Evolutionary conservation across 2,113 vertebrate species (phyloP).

Genomic region (Poeciliopsis retropinna): DNA sequence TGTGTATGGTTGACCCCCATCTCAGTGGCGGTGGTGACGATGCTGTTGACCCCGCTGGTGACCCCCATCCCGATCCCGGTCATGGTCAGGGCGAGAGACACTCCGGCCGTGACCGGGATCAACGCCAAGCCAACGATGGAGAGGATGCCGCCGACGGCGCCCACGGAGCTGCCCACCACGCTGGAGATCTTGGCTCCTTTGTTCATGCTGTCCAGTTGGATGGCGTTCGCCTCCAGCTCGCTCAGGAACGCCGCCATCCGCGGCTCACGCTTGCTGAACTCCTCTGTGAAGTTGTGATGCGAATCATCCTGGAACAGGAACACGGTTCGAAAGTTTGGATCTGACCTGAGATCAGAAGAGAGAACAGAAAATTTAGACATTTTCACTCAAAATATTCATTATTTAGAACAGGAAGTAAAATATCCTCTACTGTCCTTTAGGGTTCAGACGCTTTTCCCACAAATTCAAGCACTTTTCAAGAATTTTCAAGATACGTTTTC

Average conservation of each 20-base stretch:
- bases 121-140: conserved; percentile 58
- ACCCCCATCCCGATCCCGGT: conserved; percentile 44
- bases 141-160: conserved; percentile 51
- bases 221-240: conserved; percentile 23
- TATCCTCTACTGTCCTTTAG: too few species aligned
- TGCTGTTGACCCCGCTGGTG: conserved; percentile 44
- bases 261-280: conserved; percentile 29
- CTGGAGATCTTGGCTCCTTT: conserved; percentile 64
- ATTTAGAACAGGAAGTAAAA: too few species aligned
- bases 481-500: too few species aligned
- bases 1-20: conserved; percentile 34
- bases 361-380: not conserved
- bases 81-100: conserved; percentile 49
- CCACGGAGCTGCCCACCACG: conserved; percentile 62
- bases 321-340: conserved; percentile 39
- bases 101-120: conserved; percentile 57
- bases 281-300: conserved; percentile 11
- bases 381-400: not conserved
- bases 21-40: conserved; percentile 44
- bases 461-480: too few species aligned
- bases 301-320: conserved; percentile 43
- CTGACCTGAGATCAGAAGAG: conserved; percentile 26
- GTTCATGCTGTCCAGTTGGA: conserved; percentile 55
- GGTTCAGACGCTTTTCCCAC: too few species aligned
- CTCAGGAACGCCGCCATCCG: conserved; percentile 44